Conservation (phyloP, 2,797 vertebrate species). For the Eremophila alpestris region DNA sequence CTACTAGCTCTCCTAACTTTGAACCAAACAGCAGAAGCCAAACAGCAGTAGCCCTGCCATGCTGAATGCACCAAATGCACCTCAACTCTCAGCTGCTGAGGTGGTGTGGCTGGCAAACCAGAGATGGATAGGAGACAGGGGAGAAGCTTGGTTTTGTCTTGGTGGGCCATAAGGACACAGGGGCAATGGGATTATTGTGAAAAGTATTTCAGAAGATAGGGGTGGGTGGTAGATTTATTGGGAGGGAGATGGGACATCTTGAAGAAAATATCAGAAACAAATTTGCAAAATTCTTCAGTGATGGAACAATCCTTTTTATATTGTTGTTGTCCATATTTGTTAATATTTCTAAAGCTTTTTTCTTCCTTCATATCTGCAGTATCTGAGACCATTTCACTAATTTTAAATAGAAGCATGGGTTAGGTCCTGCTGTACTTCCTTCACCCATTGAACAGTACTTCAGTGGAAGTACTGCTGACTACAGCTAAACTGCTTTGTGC, state of each 20-base stretch:
- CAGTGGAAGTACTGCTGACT: not conserved
- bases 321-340: not conserved
- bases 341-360: not conserved
- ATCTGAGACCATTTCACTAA: not conserved
- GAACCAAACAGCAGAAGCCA: not conserved
- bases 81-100: not conserved
- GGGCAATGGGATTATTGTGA: not conserved
- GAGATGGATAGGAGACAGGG: rapidly evolving
- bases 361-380: not conserved
- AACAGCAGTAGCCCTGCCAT: not conserved
- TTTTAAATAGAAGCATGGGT: not conserved
- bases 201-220: not conserved
- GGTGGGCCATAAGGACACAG: not conserved
- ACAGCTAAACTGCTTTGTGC: not conserved
- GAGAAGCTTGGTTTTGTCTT: not conserved
- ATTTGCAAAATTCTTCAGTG: not conserved
- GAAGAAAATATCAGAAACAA: not conserved
- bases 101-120: not conserved
- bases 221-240: not conserved
- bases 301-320: not conserved
- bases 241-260: not conserved
- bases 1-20: not conserved
- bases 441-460: not conserved
- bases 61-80: rapidly evolving
- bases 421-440: not conserved